Evolutionary conservation across 2,888 invertebrate species (phyloP).

Genomic region (Poecilobothrus nobilitatus): DNA sequence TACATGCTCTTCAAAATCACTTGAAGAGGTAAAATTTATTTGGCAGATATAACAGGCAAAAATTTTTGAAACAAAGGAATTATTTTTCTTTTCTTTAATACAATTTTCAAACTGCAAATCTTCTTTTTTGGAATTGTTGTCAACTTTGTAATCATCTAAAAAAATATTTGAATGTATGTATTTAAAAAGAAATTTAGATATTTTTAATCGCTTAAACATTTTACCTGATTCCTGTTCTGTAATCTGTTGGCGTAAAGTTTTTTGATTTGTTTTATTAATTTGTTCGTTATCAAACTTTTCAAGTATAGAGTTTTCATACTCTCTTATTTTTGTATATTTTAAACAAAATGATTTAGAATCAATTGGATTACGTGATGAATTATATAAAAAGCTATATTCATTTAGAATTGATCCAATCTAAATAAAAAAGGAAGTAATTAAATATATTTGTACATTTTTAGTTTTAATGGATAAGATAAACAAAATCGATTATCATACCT

Average conservation of each 20-base stretch:
- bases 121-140: neutral
- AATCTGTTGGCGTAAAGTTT: neutral
- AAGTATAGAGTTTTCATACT: neutral
- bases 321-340: neutral
- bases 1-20: constrained; percentile 34
- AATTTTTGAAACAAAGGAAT: constrained; percentile 28
- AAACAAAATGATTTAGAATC: neutral
- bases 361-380: neutral
- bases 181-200: neutral
- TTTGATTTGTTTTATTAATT: neutral
- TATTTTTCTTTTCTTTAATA: neutral
- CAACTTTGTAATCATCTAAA: constrained; percentile 1
- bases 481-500: too few relatives aligned
- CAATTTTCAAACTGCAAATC: neutral
- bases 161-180: neutral
- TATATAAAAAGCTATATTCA: neutral
- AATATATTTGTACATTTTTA: neutral
- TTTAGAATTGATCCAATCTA: neutral
- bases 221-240: neutral
- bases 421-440: neutral
- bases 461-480: too few relatives aligned
- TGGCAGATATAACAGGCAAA: constrained; percentile 37
- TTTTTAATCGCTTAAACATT: neutral
- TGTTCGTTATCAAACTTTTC: neutral
- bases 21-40: constrained; percentile 30